Evolutionary conservation across 2,797 vertebrate genomes (phyloP), one percentile per base, ranked within the genome.

Genomic region (Eulemur albifrons): DNA sequence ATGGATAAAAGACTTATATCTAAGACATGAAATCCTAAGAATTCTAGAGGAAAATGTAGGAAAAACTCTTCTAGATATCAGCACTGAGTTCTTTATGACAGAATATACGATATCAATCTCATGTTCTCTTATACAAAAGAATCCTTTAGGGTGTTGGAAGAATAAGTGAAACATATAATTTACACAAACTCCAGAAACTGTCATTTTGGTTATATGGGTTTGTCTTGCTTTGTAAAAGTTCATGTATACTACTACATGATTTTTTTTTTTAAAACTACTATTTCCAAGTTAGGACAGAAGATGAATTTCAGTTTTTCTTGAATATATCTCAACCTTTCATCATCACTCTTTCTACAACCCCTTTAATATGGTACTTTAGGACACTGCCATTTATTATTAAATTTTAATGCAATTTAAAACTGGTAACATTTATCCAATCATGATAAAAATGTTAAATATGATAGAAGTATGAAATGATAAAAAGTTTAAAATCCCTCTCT

Each of bases 221-320:
- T 87, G 8, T 54, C 81, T 32, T 92, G 18, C 72, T 90, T 87
- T 90, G 45, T 84, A 90, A 95, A 77, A 63, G 23, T 65, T 43
- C 59, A 86, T 35, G 67, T 38, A 50, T 54, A 32, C 32, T 79
- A 65, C 5, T 67, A 10, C 57, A 63, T 9, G 63, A 3, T 14
- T 38, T 25, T 59, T 70, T 90, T 93, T 90, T 93, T 79, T 15
- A 6, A 40, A 90, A 90, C 61, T 85, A 80, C 4, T 54, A 11
- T 67, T 94, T 93, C 91, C 10, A 97, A 84, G 65, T 93, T 93
- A 77, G 5, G 65, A 77, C 25, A 92, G 45, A 88, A 95, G 40
- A 86, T 57, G 48, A 95, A 90, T 48, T 61, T 59, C 18, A 77
- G 7, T 54, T 88, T 90, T 94, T 70, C 52, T 87, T 69, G 75